These are phyloP conservation scores for Eclectus roratus DNA, from an alignment of 2,113 vertebrate genomes.

Conservation along the genomic window DNA sequence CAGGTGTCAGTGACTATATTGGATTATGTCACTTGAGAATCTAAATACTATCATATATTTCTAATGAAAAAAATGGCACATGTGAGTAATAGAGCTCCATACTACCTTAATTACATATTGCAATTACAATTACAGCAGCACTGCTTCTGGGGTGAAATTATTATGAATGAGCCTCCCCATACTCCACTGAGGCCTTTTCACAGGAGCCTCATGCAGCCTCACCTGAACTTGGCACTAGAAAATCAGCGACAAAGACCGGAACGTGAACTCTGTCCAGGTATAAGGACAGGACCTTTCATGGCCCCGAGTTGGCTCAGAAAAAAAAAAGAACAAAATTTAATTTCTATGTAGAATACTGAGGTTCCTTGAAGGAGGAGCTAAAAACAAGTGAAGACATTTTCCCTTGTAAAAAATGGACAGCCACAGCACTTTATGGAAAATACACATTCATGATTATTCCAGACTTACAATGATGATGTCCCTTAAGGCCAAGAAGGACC, in stretches of 20 bases:
- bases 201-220: not conserved
- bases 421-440: not conserved
- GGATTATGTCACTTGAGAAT: constrained; percentile 15
- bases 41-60: not conserved
- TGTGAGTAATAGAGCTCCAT: not conserved
- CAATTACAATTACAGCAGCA: not conserved
- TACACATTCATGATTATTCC: not conserved
- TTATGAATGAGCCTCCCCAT: not conserved
- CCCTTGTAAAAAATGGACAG: not conserved
- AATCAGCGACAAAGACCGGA: not conserved
- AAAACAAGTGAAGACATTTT: not conserved
- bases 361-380: not conserved
- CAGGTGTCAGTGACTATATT: not conserved
- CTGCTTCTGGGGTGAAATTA: not conserved
- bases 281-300: not conserved
- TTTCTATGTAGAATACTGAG: not conserved
- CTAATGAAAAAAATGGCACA: not conserved
- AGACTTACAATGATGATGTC: not conserved
- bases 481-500: not conserved
- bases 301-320: not conserved
- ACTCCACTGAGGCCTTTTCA: not conserved
- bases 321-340: not conserved
- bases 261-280: not conserved
- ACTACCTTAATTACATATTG: constrained; percentile 22
- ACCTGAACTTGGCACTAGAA: not conserved